phyloP scores from a whole-genome alignment of 2,888 invertebrate species.

The Chrysolina haemoptera region DNA sequence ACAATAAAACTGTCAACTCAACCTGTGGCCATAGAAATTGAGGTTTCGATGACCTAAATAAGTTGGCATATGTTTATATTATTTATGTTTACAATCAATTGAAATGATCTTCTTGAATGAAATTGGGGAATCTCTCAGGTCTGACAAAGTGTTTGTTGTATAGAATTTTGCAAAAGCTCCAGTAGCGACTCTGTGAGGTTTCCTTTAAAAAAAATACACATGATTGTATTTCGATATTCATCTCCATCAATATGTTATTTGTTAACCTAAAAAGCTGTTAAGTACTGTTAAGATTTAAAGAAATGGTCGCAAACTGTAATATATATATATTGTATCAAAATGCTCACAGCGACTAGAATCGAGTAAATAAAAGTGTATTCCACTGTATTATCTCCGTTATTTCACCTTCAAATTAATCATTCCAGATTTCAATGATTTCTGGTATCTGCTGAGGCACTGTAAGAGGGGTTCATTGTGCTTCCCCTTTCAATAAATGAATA shows the following conservation, averaged over 20 bases:
- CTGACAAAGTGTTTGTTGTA: conserved; percentile 49
- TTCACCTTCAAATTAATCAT: not conserved
- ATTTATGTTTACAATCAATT: no score
- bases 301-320: conserved; percentile 69
- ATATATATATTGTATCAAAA: conserved; percentile 70
- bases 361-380: conserved; percentile 69
- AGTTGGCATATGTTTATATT: no score
- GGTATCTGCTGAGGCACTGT: no score
- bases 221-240: conserved; percentile 68
- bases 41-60: no score
- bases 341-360: conserved; percentile 69
- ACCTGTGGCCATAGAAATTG: no score
- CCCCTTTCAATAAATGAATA: no score
- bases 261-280: conserved; percentile 71
- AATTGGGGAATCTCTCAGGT: conserved; percentile 29
- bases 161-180: conserved; percentile 49
- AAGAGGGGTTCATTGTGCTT: no score
- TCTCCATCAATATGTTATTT: conserved; percentile 71
- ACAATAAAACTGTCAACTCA: no score
- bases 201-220: conserved; percentile 58
- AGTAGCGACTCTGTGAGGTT: conserved; percentile 38
- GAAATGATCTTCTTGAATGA: conserved; percentile 36
- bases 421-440: not conserved
- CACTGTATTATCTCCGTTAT: conserved; percentile 56
- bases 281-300: conserved; percentile 70